Evolutionary conservation across 35 echinoderm and acorn worm genomes (phyloP).

Genomic region (Lytechinus pictus): DNA sequence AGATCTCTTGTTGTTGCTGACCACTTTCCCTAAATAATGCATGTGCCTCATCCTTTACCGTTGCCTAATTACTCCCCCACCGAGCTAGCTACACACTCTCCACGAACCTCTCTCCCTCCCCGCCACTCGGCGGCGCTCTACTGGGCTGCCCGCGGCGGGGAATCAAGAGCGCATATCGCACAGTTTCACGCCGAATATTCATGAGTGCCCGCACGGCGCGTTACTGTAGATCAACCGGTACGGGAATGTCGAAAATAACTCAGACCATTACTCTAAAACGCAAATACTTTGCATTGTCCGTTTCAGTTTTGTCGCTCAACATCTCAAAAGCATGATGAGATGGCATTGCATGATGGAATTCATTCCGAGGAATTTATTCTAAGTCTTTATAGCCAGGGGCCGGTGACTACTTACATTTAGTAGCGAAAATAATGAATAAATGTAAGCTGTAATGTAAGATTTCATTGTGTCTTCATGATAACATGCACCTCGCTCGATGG

Average conservation of each 20-base stretch:
- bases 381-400: neutral
- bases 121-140: neutral
- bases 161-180: conserved; percentile 37
- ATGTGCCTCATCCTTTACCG: neutral
- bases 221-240: neutral
- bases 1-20: neutral
- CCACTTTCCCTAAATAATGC: neutral
- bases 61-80: conserved; percentile 6
- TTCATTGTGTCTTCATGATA: neutral
- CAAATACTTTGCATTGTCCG: neutral
- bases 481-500: neutral
- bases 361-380: neutral
- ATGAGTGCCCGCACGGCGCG: neutral
- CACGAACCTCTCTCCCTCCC: neutral
- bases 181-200: conserved; percentile 36
- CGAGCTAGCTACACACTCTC: neutral
- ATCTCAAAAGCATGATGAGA: neutral
- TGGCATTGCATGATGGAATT: neutral
- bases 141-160: neutral
- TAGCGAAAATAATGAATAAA: neutral
- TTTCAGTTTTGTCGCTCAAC: neutral
- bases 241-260: neutral
- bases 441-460: conserved; percentile 13
- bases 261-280: neutral
- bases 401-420: neutral